Evolutionary conservation across 30 jellyfish, hydroid and myxozoan genomes (phyloP).

Genomic region (Chrysaora quinquecirrha): DNA sequence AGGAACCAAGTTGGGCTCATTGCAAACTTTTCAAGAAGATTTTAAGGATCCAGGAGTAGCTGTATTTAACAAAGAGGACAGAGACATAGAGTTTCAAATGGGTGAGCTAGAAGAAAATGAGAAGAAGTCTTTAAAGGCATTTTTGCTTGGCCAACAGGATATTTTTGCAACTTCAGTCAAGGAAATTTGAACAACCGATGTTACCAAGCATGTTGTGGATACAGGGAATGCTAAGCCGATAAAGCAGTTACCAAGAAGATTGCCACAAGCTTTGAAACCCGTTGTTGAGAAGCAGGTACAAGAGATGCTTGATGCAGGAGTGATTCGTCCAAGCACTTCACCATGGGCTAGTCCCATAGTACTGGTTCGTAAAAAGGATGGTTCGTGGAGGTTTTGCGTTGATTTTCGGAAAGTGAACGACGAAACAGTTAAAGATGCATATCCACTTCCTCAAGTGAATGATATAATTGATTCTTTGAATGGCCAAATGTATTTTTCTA

Average conservation of each 20-base stretch:
- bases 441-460: slow-evolving; percentile 12
- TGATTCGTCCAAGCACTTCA: slow-evolving; percentile 9
- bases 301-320: slow-evolving; percentile 15
- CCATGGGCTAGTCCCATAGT: slow-evolving; percentile 33
- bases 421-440: slow-evolving; percentile 9
- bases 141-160: no score
- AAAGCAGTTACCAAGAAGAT: slow-evolving; percentile 13
- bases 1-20: slow-evolving; percentile 7
- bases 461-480: not conserved
- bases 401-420: slow-evolving; percentile 18
- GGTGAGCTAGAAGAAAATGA: no score
- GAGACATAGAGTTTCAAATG: no score
- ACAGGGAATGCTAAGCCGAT: slow-evolving; percentile 20
- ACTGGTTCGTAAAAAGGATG: slow-evolving; percentile 10
- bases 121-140: no score
- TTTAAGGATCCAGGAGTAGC: slow-evolving; percentile 6
- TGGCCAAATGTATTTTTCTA: not conserved
- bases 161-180: no score
- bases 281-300: not conserved
- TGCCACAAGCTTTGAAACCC: not conserved
- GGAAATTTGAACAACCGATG: no score
- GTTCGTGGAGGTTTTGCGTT: slow-evolving; percentile 4
- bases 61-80: not conserved
- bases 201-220: not conserved
- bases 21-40: slow-evolving; percentile 12